These are phyloP conservation scores for Melanotaenia maccullochi DNA, from an alignment of 2,797 vertebrate species.

Conservation along the genomic window DNA sequence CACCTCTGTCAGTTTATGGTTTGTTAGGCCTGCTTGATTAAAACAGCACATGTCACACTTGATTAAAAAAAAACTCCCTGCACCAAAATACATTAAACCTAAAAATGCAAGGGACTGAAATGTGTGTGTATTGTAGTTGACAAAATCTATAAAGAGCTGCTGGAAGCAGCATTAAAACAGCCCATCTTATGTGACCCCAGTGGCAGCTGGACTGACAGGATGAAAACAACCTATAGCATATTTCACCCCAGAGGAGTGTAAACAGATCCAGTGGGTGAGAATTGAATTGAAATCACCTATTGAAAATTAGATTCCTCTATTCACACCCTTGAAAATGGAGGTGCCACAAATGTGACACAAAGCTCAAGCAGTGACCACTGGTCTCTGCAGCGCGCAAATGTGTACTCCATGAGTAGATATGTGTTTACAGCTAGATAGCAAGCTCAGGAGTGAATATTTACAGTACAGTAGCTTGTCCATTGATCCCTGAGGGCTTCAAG, in stretches of 20 bases:
- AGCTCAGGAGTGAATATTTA: conserved; percentile 85
- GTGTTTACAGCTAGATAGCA: conserved; percentile 77
- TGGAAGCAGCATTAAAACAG: conserved; percentile 43
- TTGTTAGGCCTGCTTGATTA: background rate
- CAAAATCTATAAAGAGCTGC: conserved; percentile 50
- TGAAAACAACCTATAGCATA: conserved; percentile 76
- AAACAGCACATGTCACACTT: background rate
- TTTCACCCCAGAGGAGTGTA: conserved; percentile 84
- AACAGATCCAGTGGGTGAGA: conserved; percentile 94
- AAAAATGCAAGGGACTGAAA: conserved; percentile 19
- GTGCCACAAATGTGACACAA: conserved; percentile 53
- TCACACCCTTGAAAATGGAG: conserved; percentile 84
- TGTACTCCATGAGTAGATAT: conserved; percentile 33
- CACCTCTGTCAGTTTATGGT: background rate
- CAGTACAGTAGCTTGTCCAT: conserved; percentile 79
- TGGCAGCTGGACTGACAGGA: conserved; percentile 72
- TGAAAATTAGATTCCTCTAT: conserved; percentile 88
- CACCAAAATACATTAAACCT: conserved; percentile 10
- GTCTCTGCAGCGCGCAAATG: conserved; percentile 41
- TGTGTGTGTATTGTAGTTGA: conserved; percentile 52
- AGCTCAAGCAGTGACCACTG: conserved; percentile 47
- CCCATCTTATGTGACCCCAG: conserved; percentile 41
- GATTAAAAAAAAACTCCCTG: background rate
- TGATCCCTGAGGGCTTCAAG: conserved; percentile 86
- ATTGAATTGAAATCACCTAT: conserved; percentile 99